These are phyloP conservation scores for Microcebus ravelobensis DNA, from an alignment of 2,113 vertebrate species.

Conservation along the genomic window DNA sequence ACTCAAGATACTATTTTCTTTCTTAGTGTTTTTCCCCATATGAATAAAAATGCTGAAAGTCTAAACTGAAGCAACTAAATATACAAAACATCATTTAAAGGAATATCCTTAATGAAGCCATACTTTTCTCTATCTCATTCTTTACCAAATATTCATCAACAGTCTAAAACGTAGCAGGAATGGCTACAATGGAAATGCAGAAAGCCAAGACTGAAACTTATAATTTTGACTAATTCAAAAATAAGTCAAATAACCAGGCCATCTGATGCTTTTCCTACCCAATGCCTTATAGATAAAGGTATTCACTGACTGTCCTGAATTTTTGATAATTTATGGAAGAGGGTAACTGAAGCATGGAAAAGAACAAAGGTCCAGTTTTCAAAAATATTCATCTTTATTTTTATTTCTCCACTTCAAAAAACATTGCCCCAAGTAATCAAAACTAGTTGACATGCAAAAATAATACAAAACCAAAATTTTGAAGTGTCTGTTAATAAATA, in stretches of 20 bases:
- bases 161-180: constrained; percentile 24
- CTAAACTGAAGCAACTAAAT: neutral
- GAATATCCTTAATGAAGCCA: neutral
- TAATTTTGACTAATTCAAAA: neutral
- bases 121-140: neutral
- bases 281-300: neutral
- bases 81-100: neutral
- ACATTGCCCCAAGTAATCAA: constrained; percentile 20
- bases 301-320: neutral
- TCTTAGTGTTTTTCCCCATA: neutral
- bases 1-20: neutral
- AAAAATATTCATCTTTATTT: constrained; percentile 30
- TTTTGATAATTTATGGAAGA: neutral
- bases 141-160: neutral
- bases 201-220: constrained; percentile 22
- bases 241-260: neutral
- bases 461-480: neutral
- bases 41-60: neutral
- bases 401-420: neutral
- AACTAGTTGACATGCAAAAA: constrained; percentile 5
- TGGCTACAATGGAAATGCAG: neutral
- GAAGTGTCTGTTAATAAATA: neutral
- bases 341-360: neutral
- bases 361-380: neutral
- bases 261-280: neutral